Evolutionary conservation across 2,888 invertebrate species (phyloP), one percentile per base, ranked within the genome.

Genomic region (Platycheirus albimanus): DNA sequence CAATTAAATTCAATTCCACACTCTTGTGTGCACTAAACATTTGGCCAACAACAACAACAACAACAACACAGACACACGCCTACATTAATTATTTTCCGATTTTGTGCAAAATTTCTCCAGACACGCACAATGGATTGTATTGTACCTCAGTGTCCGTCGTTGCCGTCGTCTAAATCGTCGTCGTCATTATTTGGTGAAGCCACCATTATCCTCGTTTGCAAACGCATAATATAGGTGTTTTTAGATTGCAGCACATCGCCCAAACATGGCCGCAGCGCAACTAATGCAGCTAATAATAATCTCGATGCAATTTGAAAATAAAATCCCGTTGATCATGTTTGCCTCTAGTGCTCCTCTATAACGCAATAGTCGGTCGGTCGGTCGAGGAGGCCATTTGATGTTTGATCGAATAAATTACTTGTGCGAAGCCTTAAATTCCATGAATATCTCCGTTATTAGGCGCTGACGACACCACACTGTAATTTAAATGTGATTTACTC

Each of bases 1-100:
- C 56, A 75, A 80, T 80, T 80, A 80, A 75, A 80, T 80, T 64
- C 69, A 80, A 80, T 80, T 75, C 45, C 45, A 70, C 51, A 58
- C 38, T 64, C 64, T 66, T 54, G 63, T 75, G 69, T 64, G 51
- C 58, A 69, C 56, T 70, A 58, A 64, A 66, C 75, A 75, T 75
- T n/a, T 75, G 61, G 47, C 77, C 63, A 56, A 56, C 67, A 58
- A 70, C 15, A 28, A 1, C 36, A 41, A 24, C 13, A 8, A 2
- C 8, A 1, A 10, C 7, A 63, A 6, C n/a, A n/a, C n/a, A n/a
- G n/a, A 49, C 10, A 45, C 38, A 75, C 75, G 64, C 75, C 80
- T 80, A 64, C 75, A 80, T 76, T 64, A 75, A 66, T 80, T 80
- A 80, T 70, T 51, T 80, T 75, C 64, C 54, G 56, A 69, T 75